Evolutionary conservation across 2,113 vertebrate species (phyloP).

Genomic region (Cinclus mexicanus): DNA sequence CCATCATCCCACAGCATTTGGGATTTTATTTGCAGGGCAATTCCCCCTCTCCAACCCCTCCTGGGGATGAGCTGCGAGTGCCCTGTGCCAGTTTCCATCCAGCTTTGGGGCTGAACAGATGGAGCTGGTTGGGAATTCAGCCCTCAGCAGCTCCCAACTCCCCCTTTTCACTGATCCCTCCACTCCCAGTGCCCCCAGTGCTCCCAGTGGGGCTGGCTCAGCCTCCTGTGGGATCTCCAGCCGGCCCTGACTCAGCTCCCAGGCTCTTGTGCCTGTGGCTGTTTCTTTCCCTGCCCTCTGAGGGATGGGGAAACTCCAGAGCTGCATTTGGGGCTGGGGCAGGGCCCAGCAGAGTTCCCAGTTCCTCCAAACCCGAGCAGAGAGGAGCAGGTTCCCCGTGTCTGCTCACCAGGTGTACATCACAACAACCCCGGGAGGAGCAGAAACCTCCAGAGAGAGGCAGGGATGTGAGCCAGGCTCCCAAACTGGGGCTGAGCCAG

Average conservation of each 20-base stretch:
- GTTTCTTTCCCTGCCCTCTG: not conserved
- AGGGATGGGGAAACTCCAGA: not conserved
- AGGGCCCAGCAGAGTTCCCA: not conserved
- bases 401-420: not conserved
- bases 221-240: not conserved
- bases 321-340: not conserved
- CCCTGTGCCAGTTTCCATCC: not conserved
- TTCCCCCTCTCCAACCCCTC: not conserved
- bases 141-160: conserved; percentile 59
- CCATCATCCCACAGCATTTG: fast-evolving
- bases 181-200: conserved; percentile 65
- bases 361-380: not conserved
- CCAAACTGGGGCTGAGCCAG: no score
- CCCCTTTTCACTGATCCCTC: conserved; percentile 70
- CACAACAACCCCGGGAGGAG: not conserved
- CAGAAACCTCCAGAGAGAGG: not conserved
- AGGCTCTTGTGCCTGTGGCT: not conserved
- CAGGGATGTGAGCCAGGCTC: not conserved
- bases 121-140: conserved; percentile 66
- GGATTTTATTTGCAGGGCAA: not conserved
- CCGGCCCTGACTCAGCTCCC: no score
- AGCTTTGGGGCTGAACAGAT: conserved; percentile 75
- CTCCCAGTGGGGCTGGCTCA: not conserved
- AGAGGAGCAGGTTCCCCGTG: not conserved
- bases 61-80: not conserved